Evolutionary conservation across 1,140 invertebrate species (phyloP).

Genomic region (Microplitis demolitor): DNA sequence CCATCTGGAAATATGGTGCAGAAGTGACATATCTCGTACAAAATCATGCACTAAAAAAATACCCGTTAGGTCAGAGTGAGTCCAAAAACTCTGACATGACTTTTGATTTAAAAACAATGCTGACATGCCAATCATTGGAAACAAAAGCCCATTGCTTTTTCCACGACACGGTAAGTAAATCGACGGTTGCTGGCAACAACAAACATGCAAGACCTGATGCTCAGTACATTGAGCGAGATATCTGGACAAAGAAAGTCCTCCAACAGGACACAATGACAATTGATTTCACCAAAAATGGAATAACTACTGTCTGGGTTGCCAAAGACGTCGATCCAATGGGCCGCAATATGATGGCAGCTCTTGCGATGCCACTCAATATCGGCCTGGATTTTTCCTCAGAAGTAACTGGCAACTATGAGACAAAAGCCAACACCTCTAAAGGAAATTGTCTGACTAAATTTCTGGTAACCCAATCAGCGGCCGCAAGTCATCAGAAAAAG

Average conservation of each 20-base stretch:
- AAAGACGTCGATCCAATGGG: neutral
- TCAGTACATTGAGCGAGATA: neutral
- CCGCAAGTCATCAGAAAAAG: neutral
- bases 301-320: neutral
- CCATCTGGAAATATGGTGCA: neutral
- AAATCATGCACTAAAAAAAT: neutral
- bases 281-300: neutral
- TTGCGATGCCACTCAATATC: neutral
- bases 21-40: conserved; percentile 11
- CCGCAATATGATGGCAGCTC: neutral
- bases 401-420: neutral
- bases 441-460: neutral
- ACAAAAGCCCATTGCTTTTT: neutral
- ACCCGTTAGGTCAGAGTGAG: neutral
- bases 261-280: neutral
- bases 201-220: neutral
- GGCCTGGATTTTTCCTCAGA: neutral
- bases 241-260: neutral
- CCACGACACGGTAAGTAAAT: neutral
- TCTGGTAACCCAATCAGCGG: neutral
- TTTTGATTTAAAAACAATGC: neutral
- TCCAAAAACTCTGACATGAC: neutral
- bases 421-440: neutral
- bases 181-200: neutral
- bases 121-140: neutral